These are phyloP conservation scores for Napeogenes inachia DNA, from an alignment of 2,888 invertebrate species.

Conservation along the genomic window DNA sequence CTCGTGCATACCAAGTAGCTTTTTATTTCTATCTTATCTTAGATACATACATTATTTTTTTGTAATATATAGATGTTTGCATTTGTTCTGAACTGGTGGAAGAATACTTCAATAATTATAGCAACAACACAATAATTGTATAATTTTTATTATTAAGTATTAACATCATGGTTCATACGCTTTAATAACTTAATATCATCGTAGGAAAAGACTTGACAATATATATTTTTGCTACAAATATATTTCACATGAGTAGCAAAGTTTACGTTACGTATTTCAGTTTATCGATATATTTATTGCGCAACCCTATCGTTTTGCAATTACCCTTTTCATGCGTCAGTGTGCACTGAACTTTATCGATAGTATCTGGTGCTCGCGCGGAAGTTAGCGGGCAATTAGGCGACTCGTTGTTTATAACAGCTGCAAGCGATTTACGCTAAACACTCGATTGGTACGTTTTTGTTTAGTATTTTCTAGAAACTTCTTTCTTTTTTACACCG, in stretches of 20 bases:
- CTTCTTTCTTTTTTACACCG: not conserved
- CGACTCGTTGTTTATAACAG: constrained; percentile 40
- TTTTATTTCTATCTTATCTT: not conserved
- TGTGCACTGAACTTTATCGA: constrained; percentile 25
- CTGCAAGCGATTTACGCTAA: constrained; percentile 29
- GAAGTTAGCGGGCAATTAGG: constrained; percentile 45
- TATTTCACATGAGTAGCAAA: not conserved
- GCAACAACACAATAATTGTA: no score
- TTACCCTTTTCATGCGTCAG: constrained; percentile 14
- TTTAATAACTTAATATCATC: no score
- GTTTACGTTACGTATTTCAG: not conserved
- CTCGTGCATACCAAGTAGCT: not conserved
- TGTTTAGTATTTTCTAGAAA: constrained; percentile 5
- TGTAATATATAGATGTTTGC: no score
- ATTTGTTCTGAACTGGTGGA: no score
- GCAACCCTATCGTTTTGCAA: constrained; percentile 1
- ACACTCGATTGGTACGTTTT: constrained; percentile 17
- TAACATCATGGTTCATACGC: no score
- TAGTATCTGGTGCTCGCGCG: constrained; percentile 33
- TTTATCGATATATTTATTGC: not conserved
- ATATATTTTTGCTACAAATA: no score
- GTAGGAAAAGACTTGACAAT: no score
- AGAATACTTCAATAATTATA: no score
- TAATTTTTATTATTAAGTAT: no score
- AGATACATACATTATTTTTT: no score